These are phyloP conservation scores for Protobothrops flavoviridis DNA, from an alignment of 2,113 vertebrate species.

Conservation along the genomic window DNA sequence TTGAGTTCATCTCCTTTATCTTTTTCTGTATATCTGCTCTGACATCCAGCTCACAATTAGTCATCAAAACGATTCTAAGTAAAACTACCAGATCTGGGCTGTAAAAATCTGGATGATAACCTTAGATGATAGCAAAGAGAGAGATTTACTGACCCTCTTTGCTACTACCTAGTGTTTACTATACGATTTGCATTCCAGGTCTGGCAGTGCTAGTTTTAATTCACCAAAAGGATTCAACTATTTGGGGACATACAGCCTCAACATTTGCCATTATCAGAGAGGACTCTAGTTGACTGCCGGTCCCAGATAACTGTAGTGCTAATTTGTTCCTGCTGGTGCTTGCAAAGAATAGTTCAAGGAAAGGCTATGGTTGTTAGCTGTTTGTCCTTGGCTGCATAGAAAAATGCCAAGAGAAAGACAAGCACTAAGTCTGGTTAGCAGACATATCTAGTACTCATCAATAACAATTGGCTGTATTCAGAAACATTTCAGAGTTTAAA, in stretches of 20 bases:
- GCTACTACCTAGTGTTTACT: neutral
- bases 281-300: neutral
- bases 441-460: neutral
- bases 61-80: neutral
- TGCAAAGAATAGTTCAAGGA: neutral
- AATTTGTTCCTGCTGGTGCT: neutral
- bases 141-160: neutral
- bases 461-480: neutral
- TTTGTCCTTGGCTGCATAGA: neutral
- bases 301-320: neutral
- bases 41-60: neutral
- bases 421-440: neutral
- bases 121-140: neutral
- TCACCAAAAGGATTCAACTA: neutral
- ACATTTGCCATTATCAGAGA: neutral
- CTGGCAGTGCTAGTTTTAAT: neutral
- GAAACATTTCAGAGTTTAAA: neutral
- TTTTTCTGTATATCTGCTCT: neutral
- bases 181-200: neutral
- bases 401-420: neutral
- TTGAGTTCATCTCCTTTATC: neutral
- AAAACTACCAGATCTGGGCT: neutral
- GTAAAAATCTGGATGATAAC: neutral
- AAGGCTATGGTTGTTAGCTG: neutral
- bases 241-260: neutral